Evolutionary conservation across 2,888 invertebrate species (phyloP), one percentile per base, ranked within the genome.

Genomic region (Patella ulyssiponensis): DNA sequence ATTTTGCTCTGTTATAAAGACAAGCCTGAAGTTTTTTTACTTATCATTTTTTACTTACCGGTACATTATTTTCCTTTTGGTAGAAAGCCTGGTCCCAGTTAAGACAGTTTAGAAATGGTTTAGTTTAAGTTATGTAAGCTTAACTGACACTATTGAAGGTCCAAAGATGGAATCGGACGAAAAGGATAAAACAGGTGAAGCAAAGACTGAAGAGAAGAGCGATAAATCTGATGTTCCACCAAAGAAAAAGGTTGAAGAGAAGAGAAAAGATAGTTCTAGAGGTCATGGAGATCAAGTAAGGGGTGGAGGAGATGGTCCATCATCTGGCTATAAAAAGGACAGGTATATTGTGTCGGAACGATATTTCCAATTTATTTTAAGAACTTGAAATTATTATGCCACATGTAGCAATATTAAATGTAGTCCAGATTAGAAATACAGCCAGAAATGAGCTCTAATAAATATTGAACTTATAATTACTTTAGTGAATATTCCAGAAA

Each of bases 301-400:
- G 54, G 73, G 51, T 52, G 73, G 52, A n/a, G 73, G 73, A 52
- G 73, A 73, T 73, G 73, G 73, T 52, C 73, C 54, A 23, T 73
- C 52, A 52, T 52, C 23, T 15, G 70, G 70, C 20, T 73, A 33
- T 14, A 73, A 73, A 54, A 73, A 52, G 23, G 73, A 54, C 7
- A 44, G 73, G 64, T 64, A 64, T 64, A 23, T 64, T 23, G 44
- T 44, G 44, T 44, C 9, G 44, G 44, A 44, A 0, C 44, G 1
- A 44, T 44, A 44, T 44, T 44, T 44, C 44, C 44, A 44, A 9
- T 44, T 44, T 44, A 9, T 9, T 44, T 44, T 9, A 7, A 44
- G 44, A 9, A 44, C 9, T 1, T 44, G 44, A 44, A 44, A 44
- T 9, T 7, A 44, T 9, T 44, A 44, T 44, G 9, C 44, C 33